Evolutionary conservation across 2,888 invertebrate species (phyloP).

Genomic region (Drosophila stalkeri): DNA sequence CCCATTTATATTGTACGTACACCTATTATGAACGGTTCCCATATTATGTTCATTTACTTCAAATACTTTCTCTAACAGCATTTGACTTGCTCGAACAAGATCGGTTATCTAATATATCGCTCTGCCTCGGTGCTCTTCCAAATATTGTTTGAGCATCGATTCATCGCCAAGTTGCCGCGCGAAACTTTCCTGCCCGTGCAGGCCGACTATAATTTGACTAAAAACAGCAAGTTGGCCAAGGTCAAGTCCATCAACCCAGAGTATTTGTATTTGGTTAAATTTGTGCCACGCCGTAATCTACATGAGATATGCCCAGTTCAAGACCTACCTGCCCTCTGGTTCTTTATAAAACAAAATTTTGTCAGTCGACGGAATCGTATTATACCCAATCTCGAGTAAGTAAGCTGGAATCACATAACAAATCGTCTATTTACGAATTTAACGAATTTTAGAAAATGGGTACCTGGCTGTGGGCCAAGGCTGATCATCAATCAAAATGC

Average conservation of each 20-base stretch:
- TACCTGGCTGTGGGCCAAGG: slow-evolving; percentile 90
- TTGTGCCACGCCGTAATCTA: slow-evolving; percentile 88
- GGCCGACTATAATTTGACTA: slow-evolving; percentile 69
- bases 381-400: slow-evolving; percentile 91
- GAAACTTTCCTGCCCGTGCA: slow-evolving; percentile 90
- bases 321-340: slow-evolving; percentile 88
- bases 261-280: slow-evolving; percentile 88
- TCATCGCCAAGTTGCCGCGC: slow-evolving; percentile 88
- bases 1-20: slow-evolving; percentile 87
- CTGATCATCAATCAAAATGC: slow-evolving; percentile 85
- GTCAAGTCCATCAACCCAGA: slow-evolving; percentile 86
- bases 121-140: slow-evolving; percentile 88
- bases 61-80: slow-evolving; percentile 84
- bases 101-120: slow-evolving; percentile 86
- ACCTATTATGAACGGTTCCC: neutral
- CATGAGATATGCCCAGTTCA: slow-evolving; percentile 86
- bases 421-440: neutral
- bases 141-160: slow-evolving; percentile 88
- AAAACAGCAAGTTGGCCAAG: slow-evolving; percentile 74
- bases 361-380: slow-evolving; percentile 87
- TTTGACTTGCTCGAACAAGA: slow-evolving; percentile 87
- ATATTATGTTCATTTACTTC: neutral
- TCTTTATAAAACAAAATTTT: slow-evolving; percentile 89
- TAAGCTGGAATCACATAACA: slow-evolving; percentile 4
- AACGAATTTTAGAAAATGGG: slow-evolving; percentile 87